Percentiles rank a stretch among this genome's conserved stretches.
phyloP scores from a whole-genome alignment of 2,888 invertebrate genomes.

The Pyrrhosoma nymphula region DNA sequence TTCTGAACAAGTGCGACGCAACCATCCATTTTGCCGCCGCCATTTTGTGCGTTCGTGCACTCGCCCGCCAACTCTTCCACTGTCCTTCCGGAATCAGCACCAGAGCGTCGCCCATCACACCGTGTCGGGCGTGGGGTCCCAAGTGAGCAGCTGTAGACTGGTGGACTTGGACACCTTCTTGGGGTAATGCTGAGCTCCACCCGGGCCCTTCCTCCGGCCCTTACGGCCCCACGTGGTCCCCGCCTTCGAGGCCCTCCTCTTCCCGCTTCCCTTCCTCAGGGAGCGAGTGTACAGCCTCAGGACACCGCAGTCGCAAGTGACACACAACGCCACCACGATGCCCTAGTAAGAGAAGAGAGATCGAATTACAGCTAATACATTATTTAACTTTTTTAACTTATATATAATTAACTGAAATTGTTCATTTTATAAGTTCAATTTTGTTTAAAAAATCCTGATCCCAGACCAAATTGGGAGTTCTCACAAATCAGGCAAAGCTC shows the following conservation, averaged over 20 bases:
- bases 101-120: slow-evolving; percentile 75
- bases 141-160: slow-evolving; percentile 78
- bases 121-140: slow-evolving; percentile 78
- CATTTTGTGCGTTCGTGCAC: background rate
- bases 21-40: background rate
- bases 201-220: slow-evolving; percentile 70
- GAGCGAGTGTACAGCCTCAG: slow-evolving; percentile 77
- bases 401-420: too few relatives aligned
- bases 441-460: too few relatives aligned
- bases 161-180: slow-evolving; percentile 76
- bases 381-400: too few relatives aligned
- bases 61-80: background rate
- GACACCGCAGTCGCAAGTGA: slow-evolving; percentile 82
- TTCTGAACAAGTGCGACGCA: background rate
- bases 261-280: slow-evolving; percentile 69
- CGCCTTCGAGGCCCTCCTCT: slow-evolving; percentile 71
- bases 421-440: too few relatives aligned
- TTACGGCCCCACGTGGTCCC: slow-evolving; percentile 67
- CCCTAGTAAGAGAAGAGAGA: slow-evolving; percentile 77
- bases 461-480: too few relatives aligned
- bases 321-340: slow-evolving; percentile 82
- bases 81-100: background rate
- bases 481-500: too few relatives aligned
- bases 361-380: too few relatives aligned
- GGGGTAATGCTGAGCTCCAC: slow-evolving; percentile 70